Base-by-base conservation (phyloP, 2,797 vertebrate species). In the Danio albolineatus region DNA sequence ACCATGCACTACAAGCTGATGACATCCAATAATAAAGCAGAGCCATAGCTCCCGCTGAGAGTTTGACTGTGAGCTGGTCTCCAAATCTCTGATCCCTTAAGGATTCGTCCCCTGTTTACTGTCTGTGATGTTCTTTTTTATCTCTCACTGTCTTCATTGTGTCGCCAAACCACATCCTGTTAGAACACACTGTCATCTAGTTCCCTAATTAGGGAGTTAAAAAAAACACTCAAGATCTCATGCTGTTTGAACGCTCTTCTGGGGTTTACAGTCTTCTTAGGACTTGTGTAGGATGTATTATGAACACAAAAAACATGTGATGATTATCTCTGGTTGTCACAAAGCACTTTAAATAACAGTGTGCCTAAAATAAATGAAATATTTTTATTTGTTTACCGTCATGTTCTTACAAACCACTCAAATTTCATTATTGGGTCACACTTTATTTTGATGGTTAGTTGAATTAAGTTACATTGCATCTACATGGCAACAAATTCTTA, bases 191-290 rank as follows among this genome's bases (percentile, higher is more conserved):
- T 85, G 89, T 89, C 90, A 87, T 84, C 87, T 67, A 53, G 74
- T 64, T 84, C 79, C 83, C 88, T 91, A 92, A 92, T 91, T 90
- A 90, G 89, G 79, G 85, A 90, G 89, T 91, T 89, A 91, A 85
- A 89, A n/a, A 14, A 86, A 85, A 80, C 86, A 88, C 76, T 21
- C 46, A 66, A 59, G 72, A 77, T 69, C 69, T 12, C 19, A 38
- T 44, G 5, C 70, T 78, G 76, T 83, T 69, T 82, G 76, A 80
- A 85, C 14, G 57, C 28, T 36, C 19, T 13, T 43, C 46, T 36
- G 8, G n/a, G 69, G 43, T 70, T 28, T 39, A 78, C 49, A 51
- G 39, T 65, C 71, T 64, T 81, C 67, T 44, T 12, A 48, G 38
- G 44, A 46, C 53, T 64, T 43, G 21, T 51, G 60, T 38, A 43